Evolutionary conservation across 1,140 invertebrate species (phyloP).

Genomic region (Drosophila obscura): DNA sequence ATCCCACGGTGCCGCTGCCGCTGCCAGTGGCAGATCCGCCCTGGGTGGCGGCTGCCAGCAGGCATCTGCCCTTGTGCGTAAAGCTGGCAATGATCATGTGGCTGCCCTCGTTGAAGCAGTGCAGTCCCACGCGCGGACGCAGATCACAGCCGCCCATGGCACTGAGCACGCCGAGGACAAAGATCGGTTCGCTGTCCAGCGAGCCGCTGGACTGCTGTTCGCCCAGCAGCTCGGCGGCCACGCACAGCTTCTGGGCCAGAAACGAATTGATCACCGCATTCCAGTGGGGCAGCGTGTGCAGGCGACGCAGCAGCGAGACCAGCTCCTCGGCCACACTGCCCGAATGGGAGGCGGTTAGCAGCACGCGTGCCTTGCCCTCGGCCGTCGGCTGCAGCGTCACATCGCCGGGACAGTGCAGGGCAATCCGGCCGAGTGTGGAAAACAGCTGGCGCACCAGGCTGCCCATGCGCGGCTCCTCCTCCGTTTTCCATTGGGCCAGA

Average conservation of each 20-base stretch:
- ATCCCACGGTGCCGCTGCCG: slow-evolving; percentile 69
- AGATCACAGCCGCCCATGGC: slow-evolving; percentile 94
- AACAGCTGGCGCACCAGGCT: slow-evolving; percentile 88
- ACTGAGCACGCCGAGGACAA: slow-evolving; percentile 90
- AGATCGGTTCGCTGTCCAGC: slow-evolving; percentile 84
- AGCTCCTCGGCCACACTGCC: slow-evolving; percentile 93
- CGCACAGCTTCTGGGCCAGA: slow-evolving; percentile 88
- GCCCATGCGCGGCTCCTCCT: slow-evolving; percentile 83
- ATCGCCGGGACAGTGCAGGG: slow-evolving; percentile 88
- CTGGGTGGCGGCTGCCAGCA: slow-evolving; percentile 51
- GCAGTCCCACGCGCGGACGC: slow-evolving; percentile 90
- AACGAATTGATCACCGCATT: slow-evolving; percentile 89
- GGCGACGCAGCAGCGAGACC: slow-evolving; percentile 87
- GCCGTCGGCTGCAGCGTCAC: slow-evolving; percentile 72
- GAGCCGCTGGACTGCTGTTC: slow-evolving; percentile 84
- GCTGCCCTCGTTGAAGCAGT: slow-evolving; percentile 85
- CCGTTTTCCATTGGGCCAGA: slow-evolving; percentile 87
- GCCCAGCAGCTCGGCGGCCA: slow-evolving; percentile 85
- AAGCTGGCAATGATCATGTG: slow-evolving; percentile 88
- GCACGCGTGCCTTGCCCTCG: slow-evolving; percentile 86
- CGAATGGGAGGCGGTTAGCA: slow-evolving; percentile 91
- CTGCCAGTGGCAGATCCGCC: slow-evolving; percentile 19
- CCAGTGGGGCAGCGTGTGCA: slow-evolving; percentile 90
- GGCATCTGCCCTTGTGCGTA: slow-evolving; percentile 88
- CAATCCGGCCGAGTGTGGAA: slow-evolving; percentile 88